These are phyloP conservation scores for Cosmopolites sordidus DNA, from an alignment of 2,888 invertebrate genomes.

Conservation along the genomic window DNA sequence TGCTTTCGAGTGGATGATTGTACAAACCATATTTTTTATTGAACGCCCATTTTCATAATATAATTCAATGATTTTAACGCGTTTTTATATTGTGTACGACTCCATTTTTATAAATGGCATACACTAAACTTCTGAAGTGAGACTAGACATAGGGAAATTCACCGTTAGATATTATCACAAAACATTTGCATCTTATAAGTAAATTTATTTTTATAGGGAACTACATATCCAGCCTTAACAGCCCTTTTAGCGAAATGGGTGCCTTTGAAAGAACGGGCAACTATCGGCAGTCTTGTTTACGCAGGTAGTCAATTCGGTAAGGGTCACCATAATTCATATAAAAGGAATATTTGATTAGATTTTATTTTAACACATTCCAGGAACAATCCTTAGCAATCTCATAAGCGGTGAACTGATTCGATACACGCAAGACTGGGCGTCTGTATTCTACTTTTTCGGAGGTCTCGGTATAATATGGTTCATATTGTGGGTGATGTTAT, in stretches of 20 bases:
- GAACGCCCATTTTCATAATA: too few relatives aligned
- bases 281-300: conserved; percentile 74
- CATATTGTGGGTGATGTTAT: conserved; percentile 48
- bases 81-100: too few relatives aligned
- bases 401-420: conserved; percentile 67
- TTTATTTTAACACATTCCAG: conserved; percentile 24
- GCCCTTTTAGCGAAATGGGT: conserved; percentile 79
- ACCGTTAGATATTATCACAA: too few relatives aligned
- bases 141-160: too few relatives aligned
- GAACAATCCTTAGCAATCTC: conserved; percentile 59
- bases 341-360: too few relatives aligned
- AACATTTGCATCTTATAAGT: not conserved
- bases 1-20: too few relatives aligned
- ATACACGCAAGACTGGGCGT: conserved; percentile 64
- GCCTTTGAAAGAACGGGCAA: conserved; percentile 70
- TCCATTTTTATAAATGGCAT: too few relatives aligned
- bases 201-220: conserved; percentile 53
- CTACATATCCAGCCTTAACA: conserved; percentile 80
- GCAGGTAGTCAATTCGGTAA: conserved; percentile 70
- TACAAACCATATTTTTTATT: not conserved
- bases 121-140: too few relatives aligned
- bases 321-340: too few relatives aligned
- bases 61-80: too few relatives aligned
- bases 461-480: conserved; percentile 70
- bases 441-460: conserved; percentile 79